These are phyloP conservation scores for Pristionchus arcanus DNA, from an alignment of 2,888 invertebrate species.

Conservation along the genomic window DNA sequence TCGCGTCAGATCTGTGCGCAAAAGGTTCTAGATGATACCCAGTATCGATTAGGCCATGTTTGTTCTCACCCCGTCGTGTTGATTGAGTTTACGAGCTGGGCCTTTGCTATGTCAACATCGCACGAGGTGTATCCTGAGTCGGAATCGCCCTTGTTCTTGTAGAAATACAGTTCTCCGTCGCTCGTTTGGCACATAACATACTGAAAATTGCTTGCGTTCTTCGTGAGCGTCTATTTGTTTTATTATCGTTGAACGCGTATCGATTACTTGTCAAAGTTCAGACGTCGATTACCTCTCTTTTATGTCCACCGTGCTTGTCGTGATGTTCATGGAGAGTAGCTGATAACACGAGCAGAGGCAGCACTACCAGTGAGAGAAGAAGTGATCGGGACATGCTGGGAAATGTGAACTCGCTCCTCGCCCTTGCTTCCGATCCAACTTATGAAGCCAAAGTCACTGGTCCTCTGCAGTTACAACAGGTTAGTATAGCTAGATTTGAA, in stretches of 20 bases:
- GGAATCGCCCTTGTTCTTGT: conserved; percentile 60
- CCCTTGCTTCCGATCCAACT: conserved; percentile 65
- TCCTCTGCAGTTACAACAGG: conserved; percentile 68
- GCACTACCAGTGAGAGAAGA: not conserved
- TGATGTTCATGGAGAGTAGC: conserved; percentile 53
- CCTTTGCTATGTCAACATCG: conserved; percentile 65
- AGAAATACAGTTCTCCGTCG: conserved; percentile 61
- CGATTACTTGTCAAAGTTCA: not conserved
- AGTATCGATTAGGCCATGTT: conserved; percentile 53
- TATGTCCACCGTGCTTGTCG: conserved; percentile 50
- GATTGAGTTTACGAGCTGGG: conserved; percentile 65
- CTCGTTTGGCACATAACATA: conserved; percentile 64
- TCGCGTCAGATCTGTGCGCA: conserved; percentile 4
- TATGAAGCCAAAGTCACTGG: conserved; percentile 67
- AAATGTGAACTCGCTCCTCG: conserved; percentile 66
- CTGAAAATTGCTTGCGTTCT: conserved; percentile 55
- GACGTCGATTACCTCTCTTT: conserved; percentile 24
- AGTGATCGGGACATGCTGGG: conserved; percentile 62
- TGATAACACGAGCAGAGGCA: conserved; percentile 42
- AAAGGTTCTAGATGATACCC: not conserved
- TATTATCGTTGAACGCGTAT: not conserved
- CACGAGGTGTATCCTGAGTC: conserved; percentile 61
- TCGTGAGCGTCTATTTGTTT: not conserved
- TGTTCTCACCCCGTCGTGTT: conserved; percentile 69
- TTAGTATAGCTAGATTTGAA: conserved; percentile 24